Conservation (phyloP, 1,140 invertebrate species). For the Patella vulgata region DNA sequence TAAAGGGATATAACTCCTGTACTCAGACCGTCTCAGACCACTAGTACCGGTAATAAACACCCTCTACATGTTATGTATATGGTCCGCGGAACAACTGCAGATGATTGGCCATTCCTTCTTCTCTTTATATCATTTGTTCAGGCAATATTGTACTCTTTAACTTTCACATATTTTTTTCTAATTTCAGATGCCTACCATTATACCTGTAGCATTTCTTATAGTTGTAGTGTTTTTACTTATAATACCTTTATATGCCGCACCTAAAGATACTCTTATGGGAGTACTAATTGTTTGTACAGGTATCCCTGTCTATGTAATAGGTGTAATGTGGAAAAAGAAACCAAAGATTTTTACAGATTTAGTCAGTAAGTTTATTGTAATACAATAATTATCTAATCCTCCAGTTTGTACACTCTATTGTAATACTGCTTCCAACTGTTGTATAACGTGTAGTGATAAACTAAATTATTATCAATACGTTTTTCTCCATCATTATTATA, state of each 20-base stretch:
- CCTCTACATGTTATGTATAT: too few relatives aligned
- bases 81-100: background rate
- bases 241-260: conserved; percentile 92
- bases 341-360: conserved; percentile 74
- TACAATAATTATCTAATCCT: too few relatives aligned
- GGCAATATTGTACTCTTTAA: too few relatives aligned
- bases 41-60: too few relatives aligned
- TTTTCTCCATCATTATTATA: too few relatives aligned
- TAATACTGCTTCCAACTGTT: too few relatives aligned
- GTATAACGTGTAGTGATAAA: too few relatives aligned
- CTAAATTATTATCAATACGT: too few relatives aligned
- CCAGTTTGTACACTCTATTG: too few relatives aligned
- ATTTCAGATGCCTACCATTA: conserved; percentile 78
- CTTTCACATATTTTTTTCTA: too few relatives aligned
- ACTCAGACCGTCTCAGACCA: too few relatives aligned
- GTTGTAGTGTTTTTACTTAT: conserved; percentile 91
- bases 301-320: conserved; percentile 72
- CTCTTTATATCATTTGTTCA: background rate
- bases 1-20: too few relatives aligned
- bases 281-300: conserved; percentile 73
- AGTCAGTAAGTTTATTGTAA: conserved; percentile 77
- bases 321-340: conserved; percentile 72
- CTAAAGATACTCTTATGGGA: conserved; percentile 88
- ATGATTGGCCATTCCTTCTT: background rate
- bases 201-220: conserved; percentile 88